A percentile compares a stretch with the other conserved stretches of the same genome.
phyloP scores from a whole-genome alignment of 2,888 invertebrate species.

The Aleiodes leptofemur region DNA sequence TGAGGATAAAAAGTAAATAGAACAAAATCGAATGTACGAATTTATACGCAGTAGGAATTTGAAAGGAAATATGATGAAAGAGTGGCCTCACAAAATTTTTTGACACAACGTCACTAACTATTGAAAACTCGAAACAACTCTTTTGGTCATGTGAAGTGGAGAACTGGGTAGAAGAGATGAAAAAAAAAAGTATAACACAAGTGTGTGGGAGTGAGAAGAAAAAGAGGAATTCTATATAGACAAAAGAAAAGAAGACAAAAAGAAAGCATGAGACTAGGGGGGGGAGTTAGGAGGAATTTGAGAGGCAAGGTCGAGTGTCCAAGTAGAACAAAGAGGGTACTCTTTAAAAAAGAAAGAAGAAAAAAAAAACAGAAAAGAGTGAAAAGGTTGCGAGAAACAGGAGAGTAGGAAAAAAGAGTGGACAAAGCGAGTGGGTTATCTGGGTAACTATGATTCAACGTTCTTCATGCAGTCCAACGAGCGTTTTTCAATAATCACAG shows the following conservation, averaged over 20 bases:
- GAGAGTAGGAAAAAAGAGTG: slow-evolving; percentile 2
- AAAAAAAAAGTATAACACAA: slow-evolving; percentile 21
- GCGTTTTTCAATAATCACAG: too few relatives aligned
- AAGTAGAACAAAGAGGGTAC: slow-evolving; percentile 25
- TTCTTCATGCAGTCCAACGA: neutral
- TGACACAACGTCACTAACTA: slow-evolving; percentile 9
- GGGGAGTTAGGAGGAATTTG: neutral
- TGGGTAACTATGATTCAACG: neutral
- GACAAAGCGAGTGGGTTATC: slow-evolving; percentile 19
- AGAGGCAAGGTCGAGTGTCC: slow-evolving; percentile 29
- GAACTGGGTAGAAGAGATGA: neutral
- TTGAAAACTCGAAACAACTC: slow-evolving; percentile 7
- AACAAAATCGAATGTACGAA: too few relatives aligned
- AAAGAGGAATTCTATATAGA: slow-evolving; percentile 5
- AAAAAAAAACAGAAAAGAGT: neutral
- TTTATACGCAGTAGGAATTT: neutral
- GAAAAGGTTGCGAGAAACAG: slow-evolving; percentile 20
- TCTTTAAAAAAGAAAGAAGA: neutral
- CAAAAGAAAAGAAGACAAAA: slow-evolving; percentile 2
- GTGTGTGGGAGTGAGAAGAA: neutral
- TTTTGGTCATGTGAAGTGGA: slow-evolving; percentile 10
- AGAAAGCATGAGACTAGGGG: neutral
- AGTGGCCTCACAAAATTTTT: neutral
- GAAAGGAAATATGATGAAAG: neutral
- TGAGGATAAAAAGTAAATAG: too few relatives aligned